Conservation (phyloP, 2,797 vertebrate species). For the Taenioides sp. region DNA sequence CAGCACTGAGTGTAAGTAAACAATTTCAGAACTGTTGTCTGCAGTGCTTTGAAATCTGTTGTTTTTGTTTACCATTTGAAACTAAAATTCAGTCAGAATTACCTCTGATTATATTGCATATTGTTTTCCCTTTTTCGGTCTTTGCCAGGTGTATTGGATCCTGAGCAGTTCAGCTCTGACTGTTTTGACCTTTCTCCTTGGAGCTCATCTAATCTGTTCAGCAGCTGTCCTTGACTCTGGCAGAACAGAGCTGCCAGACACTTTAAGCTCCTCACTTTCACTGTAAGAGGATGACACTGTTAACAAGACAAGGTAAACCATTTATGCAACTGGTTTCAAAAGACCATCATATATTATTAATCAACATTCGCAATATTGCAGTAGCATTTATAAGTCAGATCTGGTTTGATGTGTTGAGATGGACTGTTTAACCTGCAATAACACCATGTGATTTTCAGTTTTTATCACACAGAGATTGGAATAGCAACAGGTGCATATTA, state of each 20-base stretch:
- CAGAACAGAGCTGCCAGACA: constrained; percentile 16
- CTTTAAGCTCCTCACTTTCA: constrained; percentile 46
- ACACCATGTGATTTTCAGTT: too few species aligned
- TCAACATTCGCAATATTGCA: not conserved
- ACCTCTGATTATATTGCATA: not conserved
- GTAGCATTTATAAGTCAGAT: not conserved
- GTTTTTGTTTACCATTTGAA: constrained; percentile 1
- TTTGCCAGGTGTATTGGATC: not conserved
- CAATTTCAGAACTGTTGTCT: not conserved
- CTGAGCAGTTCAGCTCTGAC: constrained; percentile 32
- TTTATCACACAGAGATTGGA: too few species aligned
- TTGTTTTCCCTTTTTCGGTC: constrained; percentile 1
- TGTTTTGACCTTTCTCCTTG: constrained; percentile 42
- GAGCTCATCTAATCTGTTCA: constrained; percentile 49
- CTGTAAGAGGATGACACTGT: constrained; percentile 16
- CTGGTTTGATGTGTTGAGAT: too few species aligned
- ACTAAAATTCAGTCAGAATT: not conserved
- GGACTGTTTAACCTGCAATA: too few species aligned
- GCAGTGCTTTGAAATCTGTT: not conserved
- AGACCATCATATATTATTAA: not conserved
- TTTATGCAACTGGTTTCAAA: constrained; percentile 5
- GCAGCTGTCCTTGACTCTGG: constrained; percentile 43
- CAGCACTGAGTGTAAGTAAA: not conserved
- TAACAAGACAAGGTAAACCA: constrained; percentile 14
- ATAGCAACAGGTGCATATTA: too few species aligned